Base-by-base conservation (phyloP, 1,140 invertebrate species). In the Patella vulgata region DNA sequence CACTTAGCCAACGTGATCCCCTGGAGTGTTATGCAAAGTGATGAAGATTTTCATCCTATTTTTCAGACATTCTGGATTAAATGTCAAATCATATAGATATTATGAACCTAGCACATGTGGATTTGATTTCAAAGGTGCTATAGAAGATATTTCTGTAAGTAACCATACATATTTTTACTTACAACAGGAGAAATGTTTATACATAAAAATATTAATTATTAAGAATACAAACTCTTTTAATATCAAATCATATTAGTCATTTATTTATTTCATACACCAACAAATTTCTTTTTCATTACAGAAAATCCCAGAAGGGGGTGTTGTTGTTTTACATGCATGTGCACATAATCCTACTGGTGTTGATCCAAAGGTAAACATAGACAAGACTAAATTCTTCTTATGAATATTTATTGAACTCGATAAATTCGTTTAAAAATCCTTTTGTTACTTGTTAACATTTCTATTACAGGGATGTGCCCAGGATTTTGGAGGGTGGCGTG, bases 331-430 rank as follows among this genome's bases (percentile, higher is more conserved):
- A 4, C 97, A 99, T 84, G 96, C 97, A 14, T 99, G 97, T 87
- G 98, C 98, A 31, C 98, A 99, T 85, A 99, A 99, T 87, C 98
- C 98, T 11, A 99, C 97, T 51, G 97, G 97, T 48, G 96, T 99
- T 33, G 87, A 88, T 71, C 87, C 87, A 44, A 86, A 74, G 59
- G 85, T 87, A 63, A 73, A 73, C 53, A 23, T 57, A n/a, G n/a
- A n/a, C n/a, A n/a, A n/a, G n/a, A n/a, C n/a, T n/a, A n/a, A n/a
- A n/a, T 23, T 39, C 44, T 36, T 1, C 27, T 6, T 46, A 39
- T n/a, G 44, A 3, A n/a, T 64, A 54, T 62, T n/a, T 27, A 1
- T 56, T 27, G 12, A 46, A 19, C 23, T 36, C 9, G 30, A 30
- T n/a, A 4, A 58, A n/a, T 40, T 42, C 42, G 12, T 59, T 63